A percentile compares a stretch with the other conserved stretches of the same genome.
These are phyloP conservation scores for Drusus annulatus DNA, from an alignment of 1,140 invertebrate genomes.

Conservation along the genomic window DNA sequence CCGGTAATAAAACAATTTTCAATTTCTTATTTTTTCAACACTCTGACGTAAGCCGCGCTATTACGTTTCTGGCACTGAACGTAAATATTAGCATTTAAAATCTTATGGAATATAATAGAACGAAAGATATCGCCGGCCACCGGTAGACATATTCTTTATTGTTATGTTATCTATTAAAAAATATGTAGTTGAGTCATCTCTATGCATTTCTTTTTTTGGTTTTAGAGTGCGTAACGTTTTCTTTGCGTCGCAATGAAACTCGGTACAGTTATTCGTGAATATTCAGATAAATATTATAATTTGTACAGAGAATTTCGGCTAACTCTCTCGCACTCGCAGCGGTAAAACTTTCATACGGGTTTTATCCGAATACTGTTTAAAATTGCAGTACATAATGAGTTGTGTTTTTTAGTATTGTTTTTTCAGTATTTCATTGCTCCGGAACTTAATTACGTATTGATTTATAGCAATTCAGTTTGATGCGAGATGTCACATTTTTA, in stretches of 20 bases:
- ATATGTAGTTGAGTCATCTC: background rate
- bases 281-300: slow-evolving; percentile 19
- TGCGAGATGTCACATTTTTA: too few relatives aligned
- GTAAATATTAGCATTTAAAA: too few relatives aligned
- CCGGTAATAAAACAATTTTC: too few relatives aligned
- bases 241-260: background rate
- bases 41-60: too few relatives aligned
- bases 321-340: background rate
- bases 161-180: background rate
- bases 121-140: too few relatives aligned
- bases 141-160: slow-evolving; percentile 5
- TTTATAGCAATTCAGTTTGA: too few relatives aligned
- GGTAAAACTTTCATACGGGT: slow-evolving; percentile 16
- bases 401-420: background rate
- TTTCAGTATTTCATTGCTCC: background rate
- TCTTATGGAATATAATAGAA: too few relatives aligned
- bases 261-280: slow-evolving; percentile 2
- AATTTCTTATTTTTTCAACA: too few relatives aligned
- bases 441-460: too few relatives aligned
- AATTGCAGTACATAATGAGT: background rate
- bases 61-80: too few relatives aligned
- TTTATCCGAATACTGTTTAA: slow-evolving; percentile 11
- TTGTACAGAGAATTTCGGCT: background rate
- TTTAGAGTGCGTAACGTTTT: slow-evolving; percentile 1
- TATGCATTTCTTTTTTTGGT: slow-evolving; percentile 5